Evolutionary conservation across 2,113 vertebrate species (phyloP).

Genomic region (Saguinus imperator): DNA sequence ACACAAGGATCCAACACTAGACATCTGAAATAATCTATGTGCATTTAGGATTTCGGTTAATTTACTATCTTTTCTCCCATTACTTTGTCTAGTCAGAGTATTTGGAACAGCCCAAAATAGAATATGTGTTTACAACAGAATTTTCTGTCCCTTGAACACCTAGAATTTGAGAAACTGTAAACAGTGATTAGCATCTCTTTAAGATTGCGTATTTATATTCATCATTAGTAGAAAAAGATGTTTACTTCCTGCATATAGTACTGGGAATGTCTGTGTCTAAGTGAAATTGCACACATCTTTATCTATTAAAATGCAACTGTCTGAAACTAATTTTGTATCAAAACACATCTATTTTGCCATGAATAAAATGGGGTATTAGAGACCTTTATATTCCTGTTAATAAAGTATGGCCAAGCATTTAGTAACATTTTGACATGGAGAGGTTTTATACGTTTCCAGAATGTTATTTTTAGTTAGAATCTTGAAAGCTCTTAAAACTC

Average conservation of each 20-base stretch:
- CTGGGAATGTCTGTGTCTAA: neutral
- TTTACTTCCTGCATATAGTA: neutral
- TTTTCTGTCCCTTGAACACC: constrained; percentile 13
- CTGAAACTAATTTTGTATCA: constrained; percentile 45
- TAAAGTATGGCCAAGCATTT: neutral
- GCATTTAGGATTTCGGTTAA: neutral
- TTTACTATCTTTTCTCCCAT: neutral
- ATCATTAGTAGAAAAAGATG: neutral
- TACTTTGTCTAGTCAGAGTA: neutral
- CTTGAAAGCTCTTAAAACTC: neutral
- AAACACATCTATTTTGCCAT: constrained; percentile 39
- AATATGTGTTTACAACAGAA: neutral
- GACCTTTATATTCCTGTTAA: neutral
- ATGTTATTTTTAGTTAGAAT: neutral
- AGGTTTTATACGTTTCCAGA: constrained; percentile 20
- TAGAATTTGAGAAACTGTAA: constrained; percentile 26
- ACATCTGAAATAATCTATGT: neutral
- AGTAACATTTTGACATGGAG: neutral
- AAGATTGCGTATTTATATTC: constrained; percentile 23
- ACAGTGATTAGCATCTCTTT: constrained; percentile 23
- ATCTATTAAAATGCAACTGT: constrained; percentile 18
- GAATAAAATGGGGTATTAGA: constrained; percentile 50
- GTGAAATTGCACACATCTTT: constrained; percentile 45
- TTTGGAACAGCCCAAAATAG: neutral
- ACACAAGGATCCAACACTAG: neutral